A percentile compares a stretch with the other conserved stretches of the same genome.
Evolutionary conservation across 2,113 vertebrate genomes (phyloP).

Genomic region (Beaufortia kweichowensis): DNA sequence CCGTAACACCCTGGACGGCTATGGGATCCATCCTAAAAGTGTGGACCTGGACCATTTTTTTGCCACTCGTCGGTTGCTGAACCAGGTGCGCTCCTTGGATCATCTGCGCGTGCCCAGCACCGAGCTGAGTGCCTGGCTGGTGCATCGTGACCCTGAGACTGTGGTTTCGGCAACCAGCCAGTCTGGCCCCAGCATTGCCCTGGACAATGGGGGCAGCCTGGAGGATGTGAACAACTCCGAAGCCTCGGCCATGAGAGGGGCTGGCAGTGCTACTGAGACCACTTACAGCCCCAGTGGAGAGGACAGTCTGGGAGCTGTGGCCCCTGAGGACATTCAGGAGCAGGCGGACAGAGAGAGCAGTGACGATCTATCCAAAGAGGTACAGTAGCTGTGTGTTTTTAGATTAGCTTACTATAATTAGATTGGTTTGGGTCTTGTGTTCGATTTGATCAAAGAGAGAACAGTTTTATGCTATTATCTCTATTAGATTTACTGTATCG

Average conservation of each 20-base stretch:
- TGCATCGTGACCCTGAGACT: slow-evolving; percentile 91
- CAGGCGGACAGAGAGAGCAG: slow-evolving; percentile 70
- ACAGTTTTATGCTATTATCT: neutral
- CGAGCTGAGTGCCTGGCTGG: slow-evolving; percentile 91
- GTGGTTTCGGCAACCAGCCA: slow-evolving; percentile 85
- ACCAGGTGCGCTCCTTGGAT: slow-evolving; percentile 93
- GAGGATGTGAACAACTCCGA: slow-evolving; percentile 84
- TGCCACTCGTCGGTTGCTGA: slow-evolving; percentile 86
- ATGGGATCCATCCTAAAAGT: slow-evolving; percentile 97
- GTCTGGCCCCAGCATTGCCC: slow-evolving; percentile 77
- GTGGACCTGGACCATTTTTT: slow-evolving; percentile 96
- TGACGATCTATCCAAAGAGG: slow-evolving; percentile 92
- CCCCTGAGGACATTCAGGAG: slow-evolving; percentile 81
- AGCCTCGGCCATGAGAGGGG: slow-evolving; percentile 83
- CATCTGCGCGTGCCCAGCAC: slow-evolving; percentile 89
- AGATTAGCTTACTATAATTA: slow-evolving; percentile 18
- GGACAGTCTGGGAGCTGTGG: slow-evolving; percentile 90
- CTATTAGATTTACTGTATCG: neutral
- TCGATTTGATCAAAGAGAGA: neutral
- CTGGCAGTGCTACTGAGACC: slow-evolving; percentile 80
- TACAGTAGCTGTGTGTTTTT: slow-evolving; percentile 62
- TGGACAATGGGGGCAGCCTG: slow-evolving; percentile 83
- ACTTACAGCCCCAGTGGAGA: slow-evolving; percentile 81
- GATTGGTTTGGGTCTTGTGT: slow-evolving; percentile 5
- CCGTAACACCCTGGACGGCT: slow-evolving; percentile 92